Evolutionary conservation across 2,888 invertebrate genomes (phyloP), one percentile per base, ranked within the genome.

Genomic region (Lucinisca nassula): DNA sequence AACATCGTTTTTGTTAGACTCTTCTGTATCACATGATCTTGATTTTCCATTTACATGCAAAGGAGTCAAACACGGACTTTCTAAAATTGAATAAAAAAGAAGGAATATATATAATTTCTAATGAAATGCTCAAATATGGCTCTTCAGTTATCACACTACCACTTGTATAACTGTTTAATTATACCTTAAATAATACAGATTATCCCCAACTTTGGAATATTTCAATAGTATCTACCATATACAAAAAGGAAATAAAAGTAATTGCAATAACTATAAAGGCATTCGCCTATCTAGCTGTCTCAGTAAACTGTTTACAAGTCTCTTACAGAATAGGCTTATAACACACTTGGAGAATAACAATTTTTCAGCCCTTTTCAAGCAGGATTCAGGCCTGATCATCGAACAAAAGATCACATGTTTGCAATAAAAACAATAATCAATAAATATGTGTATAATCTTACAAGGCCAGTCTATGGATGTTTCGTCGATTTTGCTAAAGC

Each of bases 91-190:
- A 37, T 21, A 77, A 61, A 61, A 38, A 21, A 37, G 58, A 77
- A 77, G 61, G 77, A 3, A 35, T 61, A n/a, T 58, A 77, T 12
- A 27, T 32, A 49, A 77, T 77, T 58, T 30, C 40, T 8, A 77
- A 77, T 61, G 77, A 77, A 61, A 49, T 77, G 45, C 38, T 77
- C 10, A 77, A 61, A 37, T 37, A 30, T 77, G 77, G 77, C 6
- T 37, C 77, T 21, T 38, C 24, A 49, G 24, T 38, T 8, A 2
- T 77, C 12, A 24, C 32, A 38, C 24, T 30, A 14, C 58, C 77
- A 58, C n/a, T 77, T 21, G 77, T 77, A 12, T 61, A 77, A 38
- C 21, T 61, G 45, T 77, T 77, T 37, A 77, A 77, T 61, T 49
- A 30, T 24, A 61, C 61, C 8, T 40, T 77, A 58, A n/a, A 37